Percentiles rank a stretch among this genome's conserved stretches.
Conservation (phyloP, 2,888 invertebrate species). For the Neelides folsomi region DNA sequence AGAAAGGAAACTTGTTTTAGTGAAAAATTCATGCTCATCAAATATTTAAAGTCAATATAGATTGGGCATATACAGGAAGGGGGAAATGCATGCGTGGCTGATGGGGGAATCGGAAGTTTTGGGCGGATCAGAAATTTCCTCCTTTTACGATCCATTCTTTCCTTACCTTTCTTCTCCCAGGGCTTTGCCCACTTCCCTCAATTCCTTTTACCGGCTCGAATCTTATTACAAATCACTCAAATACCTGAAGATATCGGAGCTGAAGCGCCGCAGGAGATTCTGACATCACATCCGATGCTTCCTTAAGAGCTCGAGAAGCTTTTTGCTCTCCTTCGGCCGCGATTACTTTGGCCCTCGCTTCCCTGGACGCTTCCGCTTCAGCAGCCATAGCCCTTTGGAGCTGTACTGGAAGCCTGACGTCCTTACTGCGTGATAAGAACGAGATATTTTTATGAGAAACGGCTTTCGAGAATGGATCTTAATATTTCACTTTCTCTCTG, state of each 20-base stretch:
- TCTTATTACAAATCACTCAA: too few relatives aligned
- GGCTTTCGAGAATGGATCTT: slow-evolving; percentile 1
- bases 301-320: slow-evolving; percentile 68
- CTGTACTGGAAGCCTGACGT: slow-evolving; percentile 61
- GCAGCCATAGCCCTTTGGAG: slow-evolving; percentile 70
- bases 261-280: slow-evolving; percentile 74
- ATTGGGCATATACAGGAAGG: background rate
- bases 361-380: slow-evolving; percentile 65
- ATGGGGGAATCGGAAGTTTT: background rate
- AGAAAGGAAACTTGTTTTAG: background rate
- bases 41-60: background rate
- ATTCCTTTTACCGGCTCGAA: too few relatives aligned
- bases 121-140: background rate
- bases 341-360: slow-evolving; percentile 65
- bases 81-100: background rate
- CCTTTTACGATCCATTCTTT: background rate
- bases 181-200: background rate
- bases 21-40: background rate
- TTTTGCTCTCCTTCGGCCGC: slow-evolving; percentile 77
- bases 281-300: slow-evolving; percentile 72
- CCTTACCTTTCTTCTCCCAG: background rate
- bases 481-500: background rate
- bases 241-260: slow-evolving; percentile 58
- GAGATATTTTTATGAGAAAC: slow-evolving; percentile 9
- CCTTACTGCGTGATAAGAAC: slow-evolving; percentile 47